Evolutionary conservation across 1,140 invertebrate genomes (phyloP).

Genomic region (Rhopalosiphum padi): DNA sequence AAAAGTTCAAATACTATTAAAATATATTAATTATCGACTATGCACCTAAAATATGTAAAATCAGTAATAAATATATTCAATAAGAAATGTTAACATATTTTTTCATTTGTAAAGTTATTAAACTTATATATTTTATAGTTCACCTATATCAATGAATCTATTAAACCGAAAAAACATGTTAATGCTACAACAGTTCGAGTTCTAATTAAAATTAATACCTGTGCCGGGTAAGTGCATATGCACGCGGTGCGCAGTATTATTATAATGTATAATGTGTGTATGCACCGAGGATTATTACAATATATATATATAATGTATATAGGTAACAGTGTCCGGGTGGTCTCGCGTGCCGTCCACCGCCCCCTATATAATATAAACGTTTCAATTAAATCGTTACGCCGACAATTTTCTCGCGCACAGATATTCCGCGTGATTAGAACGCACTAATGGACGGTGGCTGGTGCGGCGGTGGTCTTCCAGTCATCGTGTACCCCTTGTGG

Average conservation of each 20-base stretch:
- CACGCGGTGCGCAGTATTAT: neutral
- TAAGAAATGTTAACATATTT: no score
- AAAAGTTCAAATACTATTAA: no score
- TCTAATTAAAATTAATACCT: no score
- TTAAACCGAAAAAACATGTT: no score
- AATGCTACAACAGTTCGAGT: no score
- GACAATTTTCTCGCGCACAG: constrained; percentile 37
- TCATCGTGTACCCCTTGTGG: neutral
- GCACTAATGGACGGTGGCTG: neutral
- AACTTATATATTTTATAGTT: no score
- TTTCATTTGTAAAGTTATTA: no score
- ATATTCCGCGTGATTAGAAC: constrained; percentile 46
- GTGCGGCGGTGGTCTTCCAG: neutral
- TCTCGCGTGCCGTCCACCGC: constrained; percentile 49
- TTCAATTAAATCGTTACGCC: constrained; percentile 53
- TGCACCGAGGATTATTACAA: no score
- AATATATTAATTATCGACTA: neutral
- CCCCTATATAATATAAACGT: neutral
- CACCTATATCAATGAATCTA: no score
- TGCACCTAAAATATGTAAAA: neutral
- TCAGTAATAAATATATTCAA: no score
- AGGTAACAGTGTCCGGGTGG: constrained; percentile 34
- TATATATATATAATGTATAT: neutral
- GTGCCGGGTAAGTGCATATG: neutral
- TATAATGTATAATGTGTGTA: neutral